phyloP scores from a whole-genome alignment of 1,140 invertebrate genomes.

The Drosophila nikananu region DNA sequence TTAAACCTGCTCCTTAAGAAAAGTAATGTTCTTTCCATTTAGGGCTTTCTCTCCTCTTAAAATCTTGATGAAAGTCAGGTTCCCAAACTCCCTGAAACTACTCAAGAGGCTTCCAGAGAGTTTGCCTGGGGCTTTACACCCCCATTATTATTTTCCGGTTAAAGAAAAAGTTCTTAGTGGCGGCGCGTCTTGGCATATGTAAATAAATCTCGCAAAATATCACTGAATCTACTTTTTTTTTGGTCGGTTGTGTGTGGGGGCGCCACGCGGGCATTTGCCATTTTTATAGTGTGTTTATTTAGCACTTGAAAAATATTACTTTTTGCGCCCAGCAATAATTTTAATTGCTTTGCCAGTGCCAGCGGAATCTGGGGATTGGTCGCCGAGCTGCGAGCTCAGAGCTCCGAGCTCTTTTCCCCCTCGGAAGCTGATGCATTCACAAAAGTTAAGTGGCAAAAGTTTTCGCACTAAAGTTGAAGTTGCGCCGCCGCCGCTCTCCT shows the following conservation, averaged over 20 bases:
- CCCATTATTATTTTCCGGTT: slow-evolving; percentile 16
- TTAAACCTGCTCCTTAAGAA: background rate
- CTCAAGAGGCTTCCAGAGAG: slow-evolving; percentile 19
- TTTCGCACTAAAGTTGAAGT: slow-evolving; percentile 82
- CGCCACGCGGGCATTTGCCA: slow-evolving; percentile 38
- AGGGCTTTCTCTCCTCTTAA: background rate
- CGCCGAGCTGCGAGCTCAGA: slow-evolving; percentile 7
- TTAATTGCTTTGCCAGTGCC: slow-evolving; percentile 80
- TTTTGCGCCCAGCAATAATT: slow-evolving; percentile 83
- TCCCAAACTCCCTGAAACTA: slow-evolving; percentile 22
- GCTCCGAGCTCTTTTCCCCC: slow-evolving; percentile 1
- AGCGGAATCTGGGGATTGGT: slow-evolving; percentile 52
- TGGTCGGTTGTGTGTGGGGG: slow-evolving; percentile 22
- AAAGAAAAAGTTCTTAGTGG: slow-evolving; percentile 56
- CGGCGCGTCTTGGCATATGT: slow-evolving; percentile 71
- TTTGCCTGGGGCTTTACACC: slow-evolving; percentile 19
- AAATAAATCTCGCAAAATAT: slow-evolving; percentile 72
- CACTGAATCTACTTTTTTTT: slow-evolving; percentile 65
- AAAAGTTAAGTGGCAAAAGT: slow-evolving; percentile 83
- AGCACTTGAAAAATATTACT: slow-evolving; percentile 85
- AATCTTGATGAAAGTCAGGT: background rate
- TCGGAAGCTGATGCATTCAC: slow-evolving; percentile 55
- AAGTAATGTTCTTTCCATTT: background rate
- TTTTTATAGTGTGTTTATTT: slow-evolving; percentile 84
- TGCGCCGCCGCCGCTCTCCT: slow-evolving; percentile 22